Base-by-base conservation (phyloP, 1,140 invertebrate species). In the Ips nitidus region DNA sequence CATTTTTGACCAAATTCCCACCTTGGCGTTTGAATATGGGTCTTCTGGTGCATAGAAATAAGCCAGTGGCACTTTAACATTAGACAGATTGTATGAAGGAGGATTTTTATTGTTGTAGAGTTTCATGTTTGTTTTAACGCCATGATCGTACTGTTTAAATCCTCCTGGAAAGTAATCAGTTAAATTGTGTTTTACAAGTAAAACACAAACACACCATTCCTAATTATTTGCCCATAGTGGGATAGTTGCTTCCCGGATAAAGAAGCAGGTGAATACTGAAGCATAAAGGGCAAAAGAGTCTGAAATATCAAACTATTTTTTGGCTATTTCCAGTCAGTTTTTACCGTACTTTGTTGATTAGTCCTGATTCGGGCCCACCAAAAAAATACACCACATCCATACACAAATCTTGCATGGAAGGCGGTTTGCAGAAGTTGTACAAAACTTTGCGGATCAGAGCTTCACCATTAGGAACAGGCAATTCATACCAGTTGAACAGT, bases 241-340 rank as follows among this genome's bases (percentile, higher is more conserved):
- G 90, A 82, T 2, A 94, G 78, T 76, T 94, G 91, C 74, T 89
- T 88, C 2, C 37, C 8, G 2, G 67, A n/a, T 1, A 55, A 50
- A 7, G 22, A 42, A 22, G 66, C 39, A 7, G 57, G 56, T 7
- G 8, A 4, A 22, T 52, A 87, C 86, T 0, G 92, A 90, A 1
- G 91, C 87, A 8, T 93, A 93, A 3, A 91, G 88, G 1, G 94
- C 94, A 22, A 85, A 83, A 75, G 95, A 92, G 0, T 87, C 85
- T 43, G 90, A 81, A 64, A 65, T 22, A 22, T 22, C 22, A 22
- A 22, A 2, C 37, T 55, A 1, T 2, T 2, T 55, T 55, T 22
- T 2, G 5, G 4, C 8, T 55, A 55, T 2, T 37, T 55, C 37
- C 2, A 38, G 6, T 55, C 37, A 55, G 5, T 5, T 2, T 37